phyloP scores from a whole-genome alignment of 2,888 invertebrate species.

The Uloborus plumipes region DNA sequence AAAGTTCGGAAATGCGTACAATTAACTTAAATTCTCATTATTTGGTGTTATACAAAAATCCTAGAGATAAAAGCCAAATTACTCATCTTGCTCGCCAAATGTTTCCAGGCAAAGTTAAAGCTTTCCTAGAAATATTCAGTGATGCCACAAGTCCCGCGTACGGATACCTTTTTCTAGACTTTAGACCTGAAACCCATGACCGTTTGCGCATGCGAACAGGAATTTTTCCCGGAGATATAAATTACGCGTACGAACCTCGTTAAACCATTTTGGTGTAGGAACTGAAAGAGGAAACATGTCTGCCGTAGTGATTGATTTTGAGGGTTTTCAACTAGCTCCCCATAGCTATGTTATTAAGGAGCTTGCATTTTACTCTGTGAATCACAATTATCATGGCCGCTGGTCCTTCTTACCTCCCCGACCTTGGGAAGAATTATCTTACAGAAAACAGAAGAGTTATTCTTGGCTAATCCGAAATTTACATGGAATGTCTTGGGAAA shows the following conservation, averaged over 20 bases:
- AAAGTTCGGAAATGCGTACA: slow-evolving; percentile 17
- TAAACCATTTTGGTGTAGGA: background rate
- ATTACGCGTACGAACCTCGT: slow-evolving; percentile 11
- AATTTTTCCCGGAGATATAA: slow-evolving; percentile 1
- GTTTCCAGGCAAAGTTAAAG: slow-evolving; percentile 5
- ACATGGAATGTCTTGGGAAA: background rate
- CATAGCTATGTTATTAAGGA: background rate
- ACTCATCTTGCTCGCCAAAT: slow-evolving; percentile 9
- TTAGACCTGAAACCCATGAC: background rate
- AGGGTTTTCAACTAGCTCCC: background rate
- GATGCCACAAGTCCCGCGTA: background rate
- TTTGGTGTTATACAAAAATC: slow-evolving; percentile 8
- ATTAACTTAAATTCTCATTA: slow-evolving; percentile 28
- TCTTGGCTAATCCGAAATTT: background rate
- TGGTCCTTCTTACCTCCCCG: background rate
- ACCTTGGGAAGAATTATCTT: background rate
- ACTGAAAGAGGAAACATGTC: background rate
- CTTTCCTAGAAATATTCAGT: slow-evolving; percentile 10
- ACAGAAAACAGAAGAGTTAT: background rate
- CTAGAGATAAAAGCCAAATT: slow-evolving; percentile 2
- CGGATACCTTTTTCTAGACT: slow-evolving; percentile 2
- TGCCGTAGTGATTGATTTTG: background rate
- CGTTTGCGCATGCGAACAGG: slow-evolving; percentile 1
- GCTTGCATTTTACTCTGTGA: background rate
- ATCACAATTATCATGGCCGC: background rate